Evolutionary conservation across 2,888 invertebrate species (phyloP).

Genomic region (Meta bourneti): DNA sequence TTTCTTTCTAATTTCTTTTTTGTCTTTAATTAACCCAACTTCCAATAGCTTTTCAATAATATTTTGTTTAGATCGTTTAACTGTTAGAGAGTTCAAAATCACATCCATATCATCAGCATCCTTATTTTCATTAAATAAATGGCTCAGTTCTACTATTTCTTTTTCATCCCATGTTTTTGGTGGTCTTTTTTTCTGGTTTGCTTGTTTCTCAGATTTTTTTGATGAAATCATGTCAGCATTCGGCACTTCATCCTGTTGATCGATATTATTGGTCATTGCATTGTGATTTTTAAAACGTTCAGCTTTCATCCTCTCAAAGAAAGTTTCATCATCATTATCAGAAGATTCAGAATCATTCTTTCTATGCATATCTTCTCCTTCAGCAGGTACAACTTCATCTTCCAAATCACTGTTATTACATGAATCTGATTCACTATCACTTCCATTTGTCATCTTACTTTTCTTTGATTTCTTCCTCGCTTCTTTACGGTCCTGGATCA

Average conservation of each 20-base stretch:
- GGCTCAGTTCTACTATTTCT: slow-evolving; percentile 91
- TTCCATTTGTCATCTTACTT: not conserved
- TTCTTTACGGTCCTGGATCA: slow-evolving; percentile 68
- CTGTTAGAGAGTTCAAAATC: slow-evolving; percentile 64
- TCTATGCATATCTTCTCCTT: not conserved
- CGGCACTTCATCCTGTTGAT: not conserved
- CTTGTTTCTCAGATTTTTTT: not conserved
- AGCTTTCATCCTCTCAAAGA: slow-evolving; percentile 44
- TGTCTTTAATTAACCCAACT: slow-evolving; percentile 47
- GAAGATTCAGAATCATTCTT: slow-evolving; percentile 23
- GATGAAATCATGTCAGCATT: not conserved
- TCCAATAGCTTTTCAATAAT: slow-evolving; percentile 56
- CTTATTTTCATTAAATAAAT: slow-evolving; percentile 90
- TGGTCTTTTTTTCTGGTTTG: not conserved
- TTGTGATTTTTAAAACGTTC: slow-evolving; percentile 22
- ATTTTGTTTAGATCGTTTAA: slow-evolving; percentile 28
- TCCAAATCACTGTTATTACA: slow-evolving; percentile 4
- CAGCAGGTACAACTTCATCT: not conserved
- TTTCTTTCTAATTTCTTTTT: slow-evolving; percentile 56
- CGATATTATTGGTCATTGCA: not conserved
- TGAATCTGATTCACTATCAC: slow-evolving; percentile 15
- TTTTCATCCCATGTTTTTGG: slow-evolving; percentile 87
- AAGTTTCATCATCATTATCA: slow-evolving; percentile 44
- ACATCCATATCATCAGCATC: slow-evolving; percentile 85
- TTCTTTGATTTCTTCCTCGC: slow-evolving; percentile 53